phyloP scores from a whole-genome alignment of 2,113 vertebrate species.

The Phrynocephalus versicolor region DNA sequence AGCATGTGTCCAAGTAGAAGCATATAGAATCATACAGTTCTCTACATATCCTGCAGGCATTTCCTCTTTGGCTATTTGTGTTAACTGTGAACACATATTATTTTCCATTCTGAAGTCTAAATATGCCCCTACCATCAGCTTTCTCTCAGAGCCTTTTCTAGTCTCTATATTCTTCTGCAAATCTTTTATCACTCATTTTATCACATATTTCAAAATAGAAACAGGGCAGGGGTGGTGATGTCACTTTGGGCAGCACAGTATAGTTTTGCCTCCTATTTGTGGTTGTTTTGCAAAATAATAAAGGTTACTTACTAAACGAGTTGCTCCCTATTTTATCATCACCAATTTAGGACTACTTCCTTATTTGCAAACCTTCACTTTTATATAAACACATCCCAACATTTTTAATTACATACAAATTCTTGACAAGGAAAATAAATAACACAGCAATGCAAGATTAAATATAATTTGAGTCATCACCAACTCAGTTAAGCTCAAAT shows the following conservation, averaged over 20 bases:
- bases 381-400: not conserved
- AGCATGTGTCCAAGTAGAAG: too few relatives aligned
- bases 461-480: slow-evolving; percentile 8
- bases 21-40: not conserved
- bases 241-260: not conserved
- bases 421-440: slow-evolving; percentile 9
- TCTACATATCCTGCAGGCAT: not conserved
- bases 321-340: not conserved
- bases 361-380: not conserved
- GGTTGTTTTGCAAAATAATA: not conserved
- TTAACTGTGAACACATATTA: not conserved
- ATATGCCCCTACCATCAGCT: not conserved
- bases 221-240: not conserved
- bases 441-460: not conserved
- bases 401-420: not conserved
- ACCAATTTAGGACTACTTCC: not conserved
- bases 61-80: not conserved
- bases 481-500: not conserved
- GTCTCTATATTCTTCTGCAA: not conserved
- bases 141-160: not conserved
- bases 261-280: not conserved
- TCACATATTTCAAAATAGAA: not conserved
- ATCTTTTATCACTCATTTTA: not conserved
- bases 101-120: not conserved
- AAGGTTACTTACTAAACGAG: not conserved